Base-by-base conservation (phyloP, 2,888 invertebrate species). In the Druceiella hillmani region DNA sequence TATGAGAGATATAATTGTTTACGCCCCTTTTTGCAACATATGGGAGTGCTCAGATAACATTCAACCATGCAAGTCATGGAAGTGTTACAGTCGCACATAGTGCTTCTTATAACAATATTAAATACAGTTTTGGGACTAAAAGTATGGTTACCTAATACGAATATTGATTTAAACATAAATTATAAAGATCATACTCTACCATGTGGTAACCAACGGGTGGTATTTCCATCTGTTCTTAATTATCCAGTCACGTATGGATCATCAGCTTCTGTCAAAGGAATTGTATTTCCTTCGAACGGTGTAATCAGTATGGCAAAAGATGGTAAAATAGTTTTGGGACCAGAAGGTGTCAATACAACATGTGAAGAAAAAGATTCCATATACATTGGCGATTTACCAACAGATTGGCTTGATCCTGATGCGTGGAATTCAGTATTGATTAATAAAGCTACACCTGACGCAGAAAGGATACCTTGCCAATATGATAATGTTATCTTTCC, bases 381-480 rank as follows among this genome's bases (percentile, higher is more conserved):
- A 44, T 67, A 62, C 36, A 43, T 58, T 20, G 62, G 64, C 20
- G 61, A 57, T 31, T 51, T 58, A 1, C 46, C 50, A 3, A 56
- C 58, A 2, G 51, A 58, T 2, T 70, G 73, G 73, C 49, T 51
- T 2, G 58, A 67, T 49, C 61, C 67, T 0, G 61, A 61, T 28
- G 66, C 62, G 9, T 75, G 75, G 75, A 57, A 53, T 10, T 65
- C 64, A 0, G 44, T 58, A 2, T 58, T 51, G 28, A 64, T 65
- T 32, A 72, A 64, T 40, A 57, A 62, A 41, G 75, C 74, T 1
- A 64, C 71, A 3, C 75, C 75, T 1, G 68, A 74, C 46, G 54
- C 63, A 1, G 71, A 74, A 41, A 59, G 65, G 44, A 46, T 72
- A 2, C 75, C 75, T 0, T 74, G 75, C 42, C 57, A 51, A 12